Base-by-base conservation (phyloP, 1,140 invertebrate species). In the Trialeurodes vaporariorum region DNA sequence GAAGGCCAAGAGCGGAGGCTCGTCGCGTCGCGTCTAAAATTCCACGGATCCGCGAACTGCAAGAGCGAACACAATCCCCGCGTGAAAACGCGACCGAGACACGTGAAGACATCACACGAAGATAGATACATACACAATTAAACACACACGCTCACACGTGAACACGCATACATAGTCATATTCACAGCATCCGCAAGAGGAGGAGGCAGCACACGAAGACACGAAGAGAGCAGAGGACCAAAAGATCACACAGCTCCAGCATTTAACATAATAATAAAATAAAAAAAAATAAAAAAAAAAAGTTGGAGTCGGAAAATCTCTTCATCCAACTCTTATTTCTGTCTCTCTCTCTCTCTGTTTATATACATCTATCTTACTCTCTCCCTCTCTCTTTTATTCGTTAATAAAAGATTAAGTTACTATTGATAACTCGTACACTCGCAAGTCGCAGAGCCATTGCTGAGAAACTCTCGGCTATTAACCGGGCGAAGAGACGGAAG, bases 341-440 rank as follows among this genome's bases (percentile, higher is more conserved):
- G n/a, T n/a, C n/a, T n/a, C n/a, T n/a, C n/a, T n/a, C n/a, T n/a
- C n/a, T n/a, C n/a, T n/a, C n/a, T n/a, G n/a, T n/a, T n/a, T n/a
- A n/a, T n/a, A n/a, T n/a, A n/a, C n/a, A n/a, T n/a, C n/a, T n/a
- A n/a, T n/a, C n/a, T n/a, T n/a, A n/a, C n/a, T n/a, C n/a, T n/a
- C n/a, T n/a, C n/a, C n/a, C n/a, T n/a, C n/a, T n/a, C n/a, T n/a
- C 17, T 49, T 17, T 49, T 49, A 49, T 49, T 49, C 34, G 5
- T 49, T 49, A 49, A 49, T 49, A 49, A 49, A 49, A 49, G 34
- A 49, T 49, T 49, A 49, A 49, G 34, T 49, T 49, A 49, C 34
- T 49, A 49, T 49, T 49, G 34, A 49, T 49, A 49, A 49, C 34
- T 49, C 34, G 34, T n/a, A n/a, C n/a, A n/a, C n/a, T n/a, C n/a